phyloP scores from a whole-genome alignment of 2,888 invertebrate species.

The Ectemnius lituratus region DNA sequence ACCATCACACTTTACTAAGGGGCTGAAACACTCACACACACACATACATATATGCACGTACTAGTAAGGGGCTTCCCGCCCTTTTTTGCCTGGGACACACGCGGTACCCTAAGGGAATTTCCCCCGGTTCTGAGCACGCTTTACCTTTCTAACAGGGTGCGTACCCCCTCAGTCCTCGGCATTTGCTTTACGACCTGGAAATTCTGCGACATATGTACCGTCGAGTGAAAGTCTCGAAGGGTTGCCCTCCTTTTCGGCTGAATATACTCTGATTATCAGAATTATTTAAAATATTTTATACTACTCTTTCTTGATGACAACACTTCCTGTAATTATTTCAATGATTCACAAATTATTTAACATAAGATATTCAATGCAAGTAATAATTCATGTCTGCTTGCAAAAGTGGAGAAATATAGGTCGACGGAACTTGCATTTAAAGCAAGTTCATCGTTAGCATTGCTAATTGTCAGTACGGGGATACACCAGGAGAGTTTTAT shows the following conservation, averaged over 20 bases:
- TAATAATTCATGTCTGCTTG: too few species aligned
- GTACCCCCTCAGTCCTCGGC: neutral
- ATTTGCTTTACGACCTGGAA: constrained; percentile 1
- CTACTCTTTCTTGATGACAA: too few species aligned
- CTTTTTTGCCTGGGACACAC: constrained; percentile 35
- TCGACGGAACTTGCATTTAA: too few species aligned
- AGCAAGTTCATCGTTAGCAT: constrained; percentile 13
- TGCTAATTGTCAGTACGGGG: neutral
- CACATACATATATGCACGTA: too few species aligned
- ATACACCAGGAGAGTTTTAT: too few species aligned
- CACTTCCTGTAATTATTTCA: too few species aligned
- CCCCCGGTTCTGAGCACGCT: constrained; percentile 26
- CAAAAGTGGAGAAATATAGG: too few species aligned
- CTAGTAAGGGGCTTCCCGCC: constrained; percentile 54
- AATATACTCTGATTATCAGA: neutral
- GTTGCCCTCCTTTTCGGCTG: neutral
- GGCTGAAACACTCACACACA: constrained; percentile 17
- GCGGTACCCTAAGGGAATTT: constrained; percentile 35
- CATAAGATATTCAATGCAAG: too few species aligned
- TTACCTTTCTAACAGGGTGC: constrained; percentile 8
- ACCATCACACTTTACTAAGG: constrained; percentile 43
- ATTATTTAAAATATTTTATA: neutral
- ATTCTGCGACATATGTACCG: constrained; percentile 37
- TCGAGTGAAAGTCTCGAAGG: neutral
- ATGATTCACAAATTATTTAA: too few species aligned